Conservation (phyloP, 1,140 invertebrate genomes). For the Pristionchus pacificus region DNA sequence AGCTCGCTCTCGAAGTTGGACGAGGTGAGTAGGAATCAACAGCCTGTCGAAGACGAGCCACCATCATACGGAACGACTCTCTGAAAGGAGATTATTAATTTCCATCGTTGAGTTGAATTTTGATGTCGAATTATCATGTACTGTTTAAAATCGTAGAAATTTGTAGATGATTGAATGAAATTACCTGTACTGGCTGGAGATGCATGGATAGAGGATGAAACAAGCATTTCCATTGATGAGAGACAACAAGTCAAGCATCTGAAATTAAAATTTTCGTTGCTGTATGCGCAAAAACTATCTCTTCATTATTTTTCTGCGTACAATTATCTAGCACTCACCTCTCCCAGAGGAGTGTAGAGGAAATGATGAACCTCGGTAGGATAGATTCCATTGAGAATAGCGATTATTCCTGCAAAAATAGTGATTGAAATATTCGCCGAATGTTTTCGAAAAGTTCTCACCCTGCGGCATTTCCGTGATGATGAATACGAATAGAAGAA, state of each 20-base stretch:
- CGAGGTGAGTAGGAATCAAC: not conserved
- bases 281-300: no score
- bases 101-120: no score
- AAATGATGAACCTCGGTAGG: not conserved
- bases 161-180: no score
- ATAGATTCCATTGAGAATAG: not conserved
- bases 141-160: no score
- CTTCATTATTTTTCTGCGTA: not conserved
- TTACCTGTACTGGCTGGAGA: not conserved
- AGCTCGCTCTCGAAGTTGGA: not conserved
- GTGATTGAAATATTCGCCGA: no score
- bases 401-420: not conserved
- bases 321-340: not conserved
- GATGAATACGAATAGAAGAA: not conserved
- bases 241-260: not conserved
- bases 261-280: no score
- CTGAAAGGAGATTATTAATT: not conserved
- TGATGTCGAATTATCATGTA: no score
- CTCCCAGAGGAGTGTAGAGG: not conserved
- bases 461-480: not conserved
- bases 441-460: no score
- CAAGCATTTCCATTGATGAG: not conserved
- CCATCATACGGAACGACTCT: not conserved
- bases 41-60: not conserved
- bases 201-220: not conserved